A percentile compares a stretch with the other conserved stretches of the same genome.
Evolutionary conservation across 2,113 vertebrate species (phyloP).

Genomic region (Polypterus senegalus): DNA sequence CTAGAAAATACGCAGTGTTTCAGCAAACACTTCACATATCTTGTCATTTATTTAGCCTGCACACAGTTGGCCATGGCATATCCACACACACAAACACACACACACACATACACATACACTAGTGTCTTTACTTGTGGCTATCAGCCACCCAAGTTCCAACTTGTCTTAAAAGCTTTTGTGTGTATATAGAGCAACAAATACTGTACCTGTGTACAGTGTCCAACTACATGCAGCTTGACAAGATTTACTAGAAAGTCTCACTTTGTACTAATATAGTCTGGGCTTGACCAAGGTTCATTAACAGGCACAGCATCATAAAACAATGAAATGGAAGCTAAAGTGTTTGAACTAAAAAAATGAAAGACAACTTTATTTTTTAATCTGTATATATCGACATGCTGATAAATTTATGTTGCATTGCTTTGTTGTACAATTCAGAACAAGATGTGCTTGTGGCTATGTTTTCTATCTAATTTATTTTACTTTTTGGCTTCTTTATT

Average conservation of each 20-base stretch:
- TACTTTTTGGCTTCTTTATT: conserved; percentile 70
- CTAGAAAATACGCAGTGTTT: no score
- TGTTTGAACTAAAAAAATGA: conserved; percentile 39
- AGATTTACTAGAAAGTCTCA: conserved; percentile 12
- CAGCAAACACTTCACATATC: no score
- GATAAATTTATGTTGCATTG: conserved; percentile 46
- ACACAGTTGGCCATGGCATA: no score
- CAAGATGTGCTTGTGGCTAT: conserved; percentile 62
- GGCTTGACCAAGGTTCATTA: conserved; percentile 13
- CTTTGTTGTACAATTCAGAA: conserved; percentile 64
- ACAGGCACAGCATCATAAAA: conserved; percentile 25
- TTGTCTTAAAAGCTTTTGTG: conserved; percentile 14
- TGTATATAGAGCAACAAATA: conserved; percentile 19
- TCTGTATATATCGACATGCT: conserved; percentile 49
- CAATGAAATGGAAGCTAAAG: conserved; percentile 44
- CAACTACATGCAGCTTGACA: conserved; percentile 18
- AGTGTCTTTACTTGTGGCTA: no score
- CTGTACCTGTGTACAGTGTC: conserved; percentile 25
- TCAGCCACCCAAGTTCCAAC: not conserved
- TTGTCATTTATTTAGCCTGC: no score
- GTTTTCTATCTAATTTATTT: conserved; percentile 81
- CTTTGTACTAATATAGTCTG: conserved; percentile 12
- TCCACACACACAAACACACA: no score
- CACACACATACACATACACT: no score
- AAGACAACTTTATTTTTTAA: conserved; percentile 50